A percentile compares a stretch with the other conserved stretches of the same genome.
These are phyloP conservation scores for Peromyscus leucopus DNA, from an alignment of 2,113 vertebrate species.

Conservation along the genomic window DNA sequence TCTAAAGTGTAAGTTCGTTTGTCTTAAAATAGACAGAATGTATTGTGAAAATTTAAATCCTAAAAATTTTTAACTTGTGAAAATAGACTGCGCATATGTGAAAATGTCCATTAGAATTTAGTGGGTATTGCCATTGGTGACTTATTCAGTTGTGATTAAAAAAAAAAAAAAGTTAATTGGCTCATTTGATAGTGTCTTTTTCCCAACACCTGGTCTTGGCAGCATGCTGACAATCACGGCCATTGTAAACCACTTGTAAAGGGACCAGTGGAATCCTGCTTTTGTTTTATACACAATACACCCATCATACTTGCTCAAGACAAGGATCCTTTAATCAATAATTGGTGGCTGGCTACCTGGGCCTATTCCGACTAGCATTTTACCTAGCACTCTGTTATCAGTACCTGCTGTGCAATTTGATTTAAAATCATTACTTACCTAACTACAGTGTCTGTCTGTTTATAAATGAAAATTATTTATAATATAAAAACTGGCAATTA, in stretches of 20 bases:
- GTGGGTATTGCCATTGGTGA: not conserved
- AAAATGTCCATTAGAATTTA: not conserved
- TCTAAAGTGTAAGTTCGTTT: conserved; percentile 6
- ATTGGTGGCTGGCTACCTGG: not conserved
- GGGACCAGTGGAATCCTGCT: not conserved
- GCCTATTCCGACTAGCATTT: not conserved
- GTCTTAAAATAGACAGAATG: conserved; percentile 44
- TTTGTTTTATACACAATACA: conserved; percentile 44
- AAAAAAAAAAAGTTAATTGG: conserved; percentile 44
- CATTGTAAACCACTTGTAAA: conserved; percentile 22
- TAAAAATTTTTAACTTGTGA: conserved; percentile 1
- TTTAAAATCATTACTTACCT: conserved; percentile 5
- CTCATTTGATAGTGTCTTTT: conserved; percentile 19
- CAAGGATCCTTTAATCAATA: not conserved
- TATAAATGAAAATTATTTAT: not conserved
- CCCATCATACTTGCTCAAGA: not conserved
- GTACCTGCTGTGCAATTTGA: not conserved
- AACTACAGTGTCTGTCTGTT: not conserved
- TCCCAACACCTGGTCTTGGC: conserved; percentile 13
- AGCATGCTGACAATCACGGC: not conserved
- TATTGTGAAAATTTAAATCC: conserved; percentile 24
- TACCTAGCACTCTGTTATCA: not conserved
- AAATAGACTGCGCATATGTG: not conserved
- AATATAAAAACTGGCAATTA: conserved; percentile 39
- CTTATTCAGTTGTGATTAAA: conserved; percentile 24